Evolutionary conservation across 2,888 invertebrate genomes (phyloP), one percentile per base, ranked within the genome.

Genomic region (Eristalinus aeneus): DNA sequence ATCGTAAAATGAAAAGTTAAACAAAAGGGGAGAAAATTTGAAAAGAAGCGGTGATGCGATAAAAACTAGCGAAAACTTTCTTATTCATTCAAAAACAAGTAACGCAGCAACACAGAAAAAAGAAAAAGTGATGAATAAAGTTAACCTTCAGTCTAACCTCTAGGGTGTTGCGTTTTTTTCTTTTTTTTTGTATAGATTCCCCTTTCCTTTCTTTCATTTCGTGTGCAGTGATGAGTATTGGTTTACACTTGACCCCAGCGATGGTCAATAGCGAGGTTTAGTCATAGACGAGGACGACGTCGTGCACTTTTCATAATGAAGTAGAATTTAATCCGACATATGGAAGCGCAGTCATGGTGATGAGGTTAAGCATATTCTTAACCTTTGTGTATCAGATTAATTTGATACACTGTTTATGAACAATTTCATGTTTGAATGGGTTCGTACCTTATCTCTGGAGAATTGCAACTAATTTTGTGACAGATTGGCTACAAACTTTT

Each of bases 31-130:
- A 76, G 68, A 63, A 76, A 69, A 23, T 76, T 54, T 31, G 46
- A 68, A 75, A 63, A 54, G 61, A 68, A 76, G 69, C 56, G 46
- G 34, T 60, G 64, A 76, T 64, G 64, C 64, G 61, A 68, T 56
- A 60, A 60, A 75, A 46, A 67, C 56, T 67, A 58, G 65, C 58
- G 65, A 75, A 75, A 75, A 67, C 74, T 53, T 75, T 46, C 46
- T 16, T 46, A 46, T 67, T 39, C 3, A 32, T 3, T 75, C 16
- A 60, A 60, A 31, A 32, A n/a, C 8, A 39, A 11, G 27, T 1
- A 46, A 27, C 8, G 12, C 10, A 3, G 27, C 3, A 46, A 27
- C 8, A 22, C 10, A 3, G 27, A 27, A 2, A 5, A 27, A 22
- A 11, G 8, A 64, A 31, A 34, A 46, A 53, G 20, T 32, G n/a